These are phyloP conservation scores for Ceraclea dissimilis DNA, from an alignment of 2,888 invertebrate species.

Conservation along the genomic window DNA sequence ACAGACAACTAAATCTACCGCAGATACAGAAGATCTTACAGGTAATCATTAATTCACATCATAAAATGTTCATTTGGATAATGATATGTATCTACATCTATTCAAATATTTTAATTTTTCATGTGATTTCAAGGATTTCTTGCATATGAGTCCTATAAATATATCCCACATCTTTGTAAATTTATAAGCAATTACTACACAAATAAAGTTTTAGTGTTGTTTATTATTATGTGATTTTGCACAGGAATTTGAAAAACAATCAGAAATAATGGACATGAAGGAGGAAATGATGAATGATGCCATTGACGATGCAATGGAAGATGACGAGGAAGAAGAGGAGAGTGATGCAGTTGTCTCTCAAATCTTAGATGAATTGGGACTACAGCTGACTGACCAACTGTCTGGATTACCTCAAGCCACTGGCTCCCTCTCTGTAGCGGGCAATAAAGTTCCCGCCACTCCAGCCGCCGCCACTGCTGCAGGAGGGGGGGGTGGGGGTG, in stretches of 20 bases:
- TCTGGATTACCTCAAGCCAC: constrained; percentile 73
- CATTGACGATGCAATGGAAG: constrained; percentile 99
- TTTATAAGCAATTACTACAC: too few species aligned
- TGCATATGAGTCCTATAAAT: too few species aligned
- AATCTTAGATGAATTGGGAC: constrained; percentile 94
- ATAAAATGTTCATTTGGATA: too few species aligned
- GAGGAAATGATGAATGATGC: constrained; percentile 99
- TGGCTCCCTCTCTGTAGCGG: constrained; percentile 49
- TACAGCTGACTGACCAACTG: constrained; percentile 89
- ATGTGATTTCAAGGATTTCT: neutral
- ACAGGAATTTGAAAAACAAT: constrained; percentile 97
- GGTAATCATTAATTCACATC: constrained; percentile 32
- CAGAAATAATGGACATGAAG: constrained; percentile 99
- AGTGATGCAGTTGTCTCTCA: constrained; percentile 92
- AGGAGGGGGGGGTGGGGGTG: constrained; percentile 39
- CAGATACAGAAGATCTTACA: constrained; percentile 91
- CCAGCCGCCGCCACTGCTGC: constrained; percentile 40
- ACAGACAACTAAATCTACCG: constrained; percentile 91
- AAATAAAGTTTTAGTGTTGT: too few species aligned
- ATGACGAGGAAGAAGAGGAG: constrained; percentile 96
- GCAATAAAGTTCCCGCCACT: constrained; percentile 58
- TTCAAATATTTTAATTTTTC: too few species aligned
- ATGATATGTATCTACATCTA: too few species aligned
- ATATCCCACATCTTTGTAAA: too few species aligned
- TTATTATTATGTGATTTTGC: too few species aligned